Evolutionary conservation across 2,888 invertebrate genomes (phyloP).

Genomic region (Pyrrhia umbra): DNA sequence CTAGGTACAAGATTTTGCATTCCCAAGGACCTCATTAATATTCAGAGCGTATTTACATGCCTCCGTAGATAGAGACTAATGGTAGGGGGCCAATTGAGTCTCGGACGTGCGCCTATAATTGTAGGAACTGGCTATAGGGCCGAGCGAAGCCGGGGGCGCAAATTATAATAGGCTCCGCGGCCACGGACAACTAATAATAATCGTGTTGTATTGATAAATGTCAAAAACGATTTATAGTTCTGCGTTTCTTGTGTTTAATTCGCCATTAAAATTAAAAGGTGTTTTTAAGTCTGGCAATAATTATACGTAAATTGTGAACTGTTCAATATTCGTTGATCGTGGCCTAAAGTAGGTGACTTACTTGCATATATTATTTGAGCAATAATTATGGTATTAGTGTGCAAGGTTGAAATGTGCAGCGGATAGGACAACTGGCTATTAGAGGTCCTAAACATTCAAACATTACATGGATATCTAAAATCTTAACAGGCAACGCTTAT

Average conservation of each 20-base stretch:
- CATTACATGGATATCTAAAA: neutral
- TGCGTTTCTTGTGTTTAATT: conserved; percentile 18
- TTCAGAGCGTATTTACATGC: conserved; percentile 77
- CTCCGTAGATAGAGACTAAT: conserved; percentile 69
- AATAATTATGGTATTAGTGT: conserved; percentile 63
- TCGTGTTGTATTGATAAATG: conserved; percentile 75
- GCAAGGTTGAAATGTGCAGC: conserved; percentile 34
- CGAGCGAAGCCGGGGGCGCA: conserved; percentile 71
- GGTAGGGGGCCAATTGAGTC: conserved; percentile 67
- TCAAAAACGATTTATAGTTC: conserved; percentile 67
- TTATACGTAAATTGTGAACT: conserved; percentile 22
- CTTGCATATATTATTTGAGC: conserved; percentile 62
- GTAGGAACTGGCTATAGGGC: conserved; percentile 65
- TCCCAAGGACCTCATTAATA: conserved; percentile 76
- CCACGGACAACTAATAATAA: conserved; percentile 67
- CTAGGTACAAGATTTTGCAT: conserved; percentile 67
- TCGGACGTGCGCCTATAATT: conserved; percentile 72
- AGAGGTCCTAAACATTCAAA: conserved; percentile 14
- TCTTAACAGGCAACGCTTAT: neutral
- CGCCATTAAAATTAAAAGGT: conserved; percentile 8
- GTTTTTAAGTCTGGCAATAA: conserved; percentile 37
- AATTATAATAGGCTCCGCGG: conserved; percentile 67
- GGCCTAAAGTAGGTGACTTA: conserved; percentile 61
- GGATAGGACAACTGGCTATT: conserved; percentile 35
- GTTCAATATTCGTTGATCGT: conserved; percentile 34